These are phyloP conservation scores for Portevinia maculata DNA, from an alignment of 2,888 invertebrate genomes.

Conservation along the genomic window DNA sequence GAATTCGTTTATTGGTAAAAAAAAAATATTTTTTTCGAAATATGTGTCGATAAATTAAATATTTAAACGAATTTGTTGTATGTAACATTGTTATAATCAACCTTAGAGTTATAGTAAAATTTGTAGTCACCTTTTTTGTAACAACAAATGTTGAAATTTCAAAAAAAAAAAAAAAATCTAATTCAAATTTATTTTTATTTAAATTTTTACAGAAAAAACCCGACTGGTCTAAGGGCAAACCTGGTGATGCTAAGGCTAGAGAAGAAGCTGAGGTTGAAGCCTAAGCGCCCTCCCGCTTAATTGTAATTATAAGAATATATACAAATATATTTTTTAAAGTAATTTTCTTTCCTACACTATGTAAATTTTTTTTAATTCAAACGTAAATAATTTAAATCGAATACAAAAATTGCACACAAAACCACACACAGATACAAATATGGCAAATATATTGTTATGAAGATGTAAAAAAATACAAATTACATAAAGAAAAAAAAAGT, in stretches of 20 bases:
- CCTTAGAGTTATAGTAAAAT: slow-evolving; percentile 44
- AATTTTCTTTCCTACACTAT: slow-evolving; percentile 77
- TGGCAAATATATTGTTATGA: slow-evolving; percentile 75
- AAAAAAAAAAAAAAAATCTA: background rate
- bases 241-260: slow-evolving; percentile 93
- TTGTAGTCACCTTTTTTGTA: slow-evolving; percentile 65
- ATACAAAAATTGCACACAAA: slow-evolving; percentile 73
- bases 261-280: slow-evolving; percentile 93
- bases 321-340: slow-evolving; percentile 81
- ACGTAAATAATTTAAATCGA: slow-evolving; percentile 75
- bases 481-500: slow-evolving; percentile 44
- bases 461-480: slow-evolving; percentile 75
- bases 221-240: slow-evolving; percentile 96
- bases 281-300: slow-evolving; percentile 85
- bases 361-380: slow-evolving; percentile 75
- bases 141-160: slow-evolving; percentile 1
- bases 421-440: slow-evolving; percentile 71
- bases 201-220: slow-evolving; percentile 92
- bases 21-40: background rate
- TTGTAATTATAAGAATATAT: slow-evolving; percentile 79
- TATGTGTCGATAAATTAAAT: no score
- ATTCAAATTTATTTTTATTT: slow-evolving; percentile 27
- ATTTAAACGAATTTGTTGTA: slow-evolving; percentile 36
- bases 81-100: slow-evolving; percentile 29
- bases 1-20: slow-evolving; percentile 22